Percentiles rank a stretch among this genome's conserved stretches.
These are phyloP conservation scores for Limanda limanda DNA, from an alignment of 2,113 vertebrate species.

Conservation along the genomic window DNA sequence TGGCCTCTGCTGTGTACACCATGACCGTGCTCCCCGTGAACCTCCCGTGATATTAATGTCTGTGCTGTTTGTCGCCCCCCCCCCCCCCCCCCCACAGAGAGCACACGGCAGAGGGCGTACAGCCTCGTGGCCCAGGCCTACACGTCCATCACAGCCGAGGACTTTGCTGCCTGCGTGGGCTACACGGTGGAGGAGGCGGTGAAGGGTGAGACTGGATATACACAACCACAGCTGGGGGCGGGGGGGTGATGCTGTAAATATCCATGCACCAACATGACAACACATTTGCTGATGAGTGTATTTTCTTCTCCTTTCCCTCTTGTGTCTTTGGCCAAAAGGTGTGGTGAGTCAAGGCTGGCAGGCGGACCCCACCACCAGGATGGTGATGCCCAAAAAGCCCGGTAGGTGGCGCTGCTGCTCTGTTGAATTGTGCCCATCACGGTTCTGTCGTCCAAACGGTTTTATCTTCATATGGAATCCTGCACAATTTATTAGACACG, in stretches of 20 bases:
- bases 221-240: background rate
- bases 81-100: constrained; percentile 80
- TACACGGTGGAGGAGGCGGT: constrained; percentile 96
- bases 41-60: background rate
- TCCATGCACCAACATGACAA: background rate
- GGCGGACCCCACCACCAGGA: constrained; percentile 91
- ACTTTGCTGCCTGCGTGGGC: constrained; percentile 95
- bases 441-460: background rate
- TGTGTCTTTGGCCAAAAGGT: constrained; percentile 76
- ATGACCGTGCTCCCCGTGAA: background rate
- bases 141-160: constrained; percentile 93
- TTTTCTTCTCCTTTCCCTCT: background rate
- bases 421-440: background rate
- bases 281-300: background rate
- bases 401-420: constrained; percentile 88
- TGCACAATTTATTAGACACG: background rate
- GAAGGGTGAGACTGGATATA: constrained; percentile 83
- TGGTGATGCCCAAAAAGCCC: constrained; percentile 97
- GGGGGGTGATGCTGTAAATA: too few relatives aligned
- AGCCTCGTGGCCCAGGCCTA: constrained; percentile 95
- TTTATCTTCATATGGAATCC: background rate
- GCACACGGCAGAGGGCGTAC: constrained; percentile 90
- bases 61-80: background rate
- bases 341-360: constrained; percentile 96
- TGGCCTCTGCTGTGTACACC: background rate